These are phyloP conservation scores for Molossus molossus DNA, from an alignment of 2,797 vertebrate genomes.

Conservation along the genomic window DNA sequence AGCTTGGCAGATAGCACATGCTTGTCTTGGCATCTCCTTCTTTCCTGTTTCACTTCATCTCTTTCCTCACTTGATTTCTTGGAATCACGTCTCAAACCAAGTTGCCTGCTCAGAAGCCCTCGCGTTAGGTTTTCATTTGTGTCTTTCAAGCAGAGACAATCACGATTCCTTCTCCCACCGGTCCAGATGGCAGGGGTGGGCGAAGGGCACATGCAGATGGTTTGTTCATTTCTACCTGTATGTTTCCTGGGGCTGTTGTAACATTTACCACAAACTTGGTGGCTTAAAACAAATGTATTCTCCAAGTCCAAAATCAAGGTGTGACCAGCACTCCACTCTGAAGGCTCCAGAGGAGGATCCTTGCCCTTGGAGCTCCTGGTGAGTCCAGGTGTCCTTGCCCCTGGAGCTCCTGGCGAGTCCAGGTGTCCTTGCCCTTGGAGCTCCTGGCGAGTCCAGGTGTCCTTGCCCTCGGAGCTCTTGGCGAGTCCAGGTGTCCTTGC, in stretches of 20 bases:
- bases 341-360: background rate
- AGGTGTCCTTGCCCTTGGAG: too few species aligned
- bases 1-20: background rate
- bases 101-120: background rate
- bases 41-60: background rate
- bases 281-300: background rate
- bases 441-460: too few species aligned
- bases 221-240: background rate
- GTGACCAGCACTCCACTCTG: background rate
- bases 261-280: background rate
- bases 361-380: background rate
- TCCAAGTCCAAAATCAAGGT: background rate
- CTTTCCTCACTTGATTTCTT: background rate
- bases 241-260: background rate
- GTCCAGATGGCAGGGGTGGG: background rate
- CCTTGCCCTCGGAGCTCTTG: too few species aligned
- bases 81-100: background rate
- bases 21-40: background rate
- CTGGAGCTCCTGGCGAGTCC: too few species aligned
- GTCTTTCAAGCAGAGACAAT: background rate
- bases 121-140: background rate
- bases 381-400: too few species aligned
- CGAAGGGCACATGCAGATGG: background rate
- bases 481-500: too few species aligned
- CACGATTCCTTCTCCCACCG: accelerated